Evolutionary conservation across 2,797 vertebrate genomes (phyloP), one percentile per base, ranked within the genome.

Genomic region (Pseudotriccus pelzelni): DNA sequence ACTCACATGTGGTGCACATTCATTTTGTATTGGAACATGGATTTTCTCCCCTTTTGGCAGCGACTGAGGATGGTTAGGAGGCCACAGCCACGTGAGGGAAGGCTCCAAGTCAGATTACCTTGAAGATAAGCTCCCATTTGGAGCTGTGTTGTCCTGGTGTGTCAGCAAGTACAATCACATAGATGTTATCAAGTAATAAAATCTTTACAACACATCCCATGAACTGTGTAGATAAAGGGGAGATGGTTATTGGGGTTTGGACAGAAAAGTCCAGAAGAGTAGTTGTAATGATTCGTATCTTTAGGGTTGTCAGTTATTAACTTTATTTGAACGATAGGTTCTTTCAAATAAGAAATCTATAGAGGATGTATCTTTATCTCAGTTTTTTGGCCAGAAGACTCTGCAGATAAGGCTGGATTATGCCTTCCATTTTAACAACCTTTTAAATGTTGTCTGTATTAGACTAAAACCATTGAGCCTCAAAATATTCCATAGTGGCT

Each of bases 181-280:
- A 73, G 81, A 83, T 53, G 10, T 41, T 76, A 91, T 80, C 70
- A 66, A 27, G 79, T 79, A 87, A 75, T 94, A 91, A 94, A 95
- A 85, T 89, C 90, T 95, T 92, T 92, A 92, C 25, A 59, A 41
- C 19, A 6, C 20, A 56, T 74, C 53, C 77, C 25, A 6, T 95
- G 79, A 79, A 56, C 84, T 89, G 4, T 70, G 50, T 5, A 85
- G 90, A 84, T 91, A 89, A 92, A 75, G 28, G 75, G 58, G 76
- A 70, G 72, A 41, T 53, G 41, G 44, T 53, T 86, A 16, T 84
- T 83, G 77, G 41, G 11, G 72, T 85, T 95, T 81, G 82, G 34
- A 81, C 79, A 84, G 86, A 86, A 73, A 87, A 92, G 64, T 76
- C 77, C 30, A 28, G 67, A 78, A 53, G 34, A 76, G 63, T 56